phyloP scores from a whole-genome alignment of 2,113 vertebrate genomes.

The Orthonyx spaldingii region DNA sequence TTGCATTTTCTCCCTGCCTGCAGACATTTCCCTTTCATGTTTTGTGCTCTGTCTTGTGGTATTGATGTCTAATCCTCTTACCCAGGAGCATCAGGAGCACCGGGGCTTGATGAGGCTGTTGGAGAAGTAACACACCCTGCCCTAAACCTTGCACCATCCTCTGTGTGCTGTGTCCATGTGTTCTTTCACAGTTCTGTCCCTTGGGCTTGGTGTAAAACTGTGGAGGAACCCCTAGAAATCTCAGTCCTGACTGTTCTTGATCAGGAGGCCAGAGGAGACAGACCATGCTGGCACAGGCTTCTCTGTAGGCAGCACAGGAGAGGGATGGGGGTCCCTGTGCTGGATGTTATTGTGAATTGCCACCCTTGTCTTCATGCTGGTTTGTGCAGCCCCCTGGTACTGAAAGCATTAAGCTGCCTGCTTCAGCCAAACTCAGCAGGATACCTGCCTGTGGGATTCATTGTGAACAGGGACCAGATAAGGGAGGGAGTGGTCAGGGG shows the following conservation, averaged over 20 bases:
- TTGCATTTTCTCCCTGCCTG: not conserved
- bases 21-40: not conserved
- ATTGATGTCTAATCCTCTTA: not conserved
- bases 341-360: not conserved
- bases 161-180: not conserved
- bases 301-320: not conserved
- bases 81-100: not conserved
- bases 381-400: not conserved
- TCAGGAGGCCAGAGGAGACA: not conserved
- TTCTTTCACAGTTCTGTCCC: not conserved
- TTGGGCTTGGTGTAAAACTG: not conserved
- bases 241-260: not conserved
- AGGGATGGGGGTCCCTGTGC: not conserved
- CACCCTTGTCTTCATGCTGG: not conserved
- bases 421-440: not conserved
- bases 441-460: not conserved
- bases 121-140: not conserved
- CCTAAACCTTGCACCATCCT: not conserved
- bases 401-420: not conserved
- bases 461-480: not conserved
- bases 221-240: not conserved
- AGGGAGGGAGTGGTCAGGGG: not conserved
- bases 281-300: not conserved
- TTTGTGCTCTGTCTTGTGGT: rapidly evolving
- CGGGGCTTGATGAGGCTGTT: not conserved